Evolutionary conservation across 2,113 vertebrate genomes (phyloP), one percentile per base, ranked within the genome.

Genomic region (Scomber japonicus): DNA sequence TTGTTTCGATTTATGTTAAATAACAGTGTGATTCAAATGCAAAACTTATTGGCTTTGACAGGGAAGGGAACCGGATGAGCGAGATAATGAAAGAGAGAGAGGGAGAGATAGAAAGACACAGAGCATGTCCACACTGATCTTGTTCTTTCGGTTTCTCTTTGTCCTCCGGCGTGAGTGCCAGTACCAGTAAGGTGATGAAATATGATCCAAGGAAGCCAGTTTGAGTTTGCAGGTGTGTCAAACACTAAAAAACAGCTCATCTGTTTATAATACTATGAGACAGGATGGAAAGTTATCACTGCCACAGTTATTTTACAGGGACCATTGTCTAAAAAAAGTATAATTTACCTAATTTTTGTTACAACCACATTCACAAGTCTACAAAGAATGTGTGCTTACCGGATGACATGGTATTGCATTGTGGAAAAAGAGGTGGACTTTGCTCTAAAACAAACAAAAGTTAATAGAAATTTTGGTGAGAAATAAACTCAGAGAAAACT

Each of bases 1-100:
- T 86, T 88, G 72, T 69, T 92, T 92, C 85, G 82, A 90, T 94
- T 93, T 91, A 89, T 90, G 90, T 86, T 91, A 91, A 92, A 81
- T 78, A 86, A 91, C 75, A 35, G 40, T 78, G 75, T 75, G 82
- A 88, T 91, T 91, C 85, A 89, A 91, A 88, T 86, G 78, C 88
- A 76, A 81, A 92, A 84, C 44, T 35, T 67, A 91, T 83, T 69
- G 78, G 83, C 73, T 87, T 27, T 74, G 91, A 88, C 80, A 57
- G 30, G 53, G 60, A 24, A 61, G 11, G 11, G 49, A 53, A 49
- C 2, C 7, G 51, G 64, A 72, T 40, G 64, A 54, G 77, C 11
- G 66, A 24, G 21, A 24, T 64, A 45, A 44, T 0, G 45, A 3
- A 59, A 48, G 65, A 19, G 45, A 46, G 16, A 16, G 30, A 19